phyloP scores from a whole-genome alignment of 2,888 invertebrate species.

The Apodemia mormo region DNA sequence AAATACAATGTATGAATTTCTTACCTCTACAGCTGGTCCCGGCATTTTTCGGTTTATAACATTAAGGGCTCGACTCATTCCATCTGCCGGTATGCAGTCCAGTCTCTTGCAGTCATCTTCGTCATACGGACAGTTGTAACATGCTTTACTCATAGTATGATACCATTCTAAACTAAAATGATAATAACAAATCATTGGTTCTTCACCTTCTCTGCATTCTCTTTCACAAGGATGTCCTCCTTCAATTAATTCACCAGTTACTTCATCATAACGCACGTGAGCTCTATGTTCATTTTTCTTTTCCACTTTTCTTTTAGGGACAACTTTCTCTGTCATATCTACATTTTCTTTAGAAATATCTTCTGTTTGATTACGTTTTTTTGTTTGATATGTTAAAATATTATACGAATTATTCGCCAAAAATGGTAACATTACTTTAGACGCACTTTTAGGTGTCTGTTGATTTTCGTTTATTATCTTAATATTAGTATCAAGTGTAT shows the following conservation, averaged over 20 bases:
- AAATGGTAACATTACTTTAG: constrained; percentile 58
- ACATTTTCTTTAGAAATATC: constrained; percentile 42
- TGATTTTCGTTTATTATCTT: constrained; percentile 45
- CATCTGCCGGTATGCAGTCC: constrained; percentile 93
- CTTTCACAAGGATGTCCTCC: constrained; percentile 84
- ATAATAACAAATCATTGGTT: constrained; percentile 87
- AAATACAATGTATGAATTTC: constrained; percentile 21
- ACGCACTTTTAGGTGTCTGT: constrained; percentile 59
- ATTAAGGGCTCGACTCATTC: constrained; percentile 87
- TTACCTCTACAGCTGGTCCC: constrained; percentile 91
- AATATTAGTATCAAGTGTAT: constrained; percentile 33
- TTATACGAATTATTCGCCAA: constrained; percentile 50
- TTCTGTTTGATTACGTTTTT: constrained; percentile 41
- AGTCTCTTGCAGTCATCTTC: constrained; percentile 87
- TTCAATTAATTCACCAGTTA: constrained; percentile 66
- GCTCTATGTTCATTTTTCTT: constrained; percentile 57
- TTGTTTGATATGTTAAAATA: constrained; percentile 47
- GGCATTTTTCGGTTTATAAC: constrained; percentile 94
- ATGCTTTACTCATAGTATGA: constrained; percentile 93
- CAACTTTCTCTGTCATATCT: constrained; percentile 22
- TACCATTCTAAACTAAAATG: constrained; percentile 91
- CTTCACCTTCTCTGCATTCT: constrained; percentile 82
- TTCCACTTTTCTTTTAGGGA: constrained; percentile 39
- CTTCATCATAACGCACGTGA: constrained; percentile 68
- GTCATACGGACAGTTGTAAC: constrained; percentile 90